A percentile compares a stretch with the other conserved stretches of the same genome.
These are phyloP conservation scores for Lycaon pictus DNA, from an alignment of 2,113 vertebrate genomes.

Conservation along the genomic window DNA sequence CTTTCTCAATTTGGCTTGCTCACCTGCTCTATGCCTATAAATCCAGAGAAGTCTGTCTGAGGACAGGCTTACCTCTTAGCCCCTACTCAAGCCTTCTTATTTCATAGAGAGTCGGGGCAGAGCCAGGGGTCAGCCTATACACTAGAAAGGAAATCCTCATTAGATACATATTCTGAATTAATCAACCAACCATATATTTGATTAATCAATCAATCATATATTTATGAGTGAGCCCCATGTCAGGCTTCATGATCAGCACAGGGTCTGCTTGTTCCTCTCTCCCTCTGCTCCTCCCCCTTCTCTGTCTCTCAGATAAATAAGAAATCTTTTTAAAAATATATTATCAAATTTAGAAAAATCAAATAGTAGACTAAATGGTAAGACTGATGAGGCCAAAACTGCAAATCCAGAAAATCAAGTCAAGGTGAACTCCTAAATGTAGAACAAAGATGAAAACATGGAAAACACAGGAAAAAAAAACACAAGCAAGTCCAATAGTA, in stretches of 20 bases:
- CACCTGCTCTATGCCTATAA: constrained; percentile 38
- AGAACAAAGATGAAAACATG: constrained; percentile 14
- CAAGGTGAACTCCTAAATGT: constrained; percentile 24
- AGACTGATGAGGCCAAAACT: background rate
- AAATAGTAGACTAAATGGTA: background rate
- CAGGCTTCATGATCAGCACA: background rate
- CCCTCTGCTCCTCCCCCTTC: background rate
- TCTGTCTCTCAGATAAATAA: background rate
- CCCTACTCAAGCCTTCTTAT: background rate
- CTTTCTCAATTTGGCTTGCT: background rate
- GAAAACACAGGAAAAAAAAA: background rate
- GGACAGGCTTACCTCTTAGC: background rate
- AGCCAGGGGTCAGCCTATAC: background rate
- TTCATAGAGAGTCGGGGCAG: background rate
- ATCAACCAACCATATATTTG: background rate
- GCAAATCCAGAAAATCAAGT: constrained; percentile 10
- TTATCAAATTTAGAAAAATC: background rate
- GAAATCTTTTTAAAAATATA: background rate
- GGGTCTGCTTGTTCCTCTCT: background rate
- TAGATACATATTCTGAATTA: background rate
- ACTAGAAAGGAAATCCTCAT: background rate
- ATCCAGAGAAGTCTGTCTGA: background rate
- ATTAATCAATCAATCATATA: too few relatives aligned
- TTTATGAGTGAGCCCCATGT: too few relatives aligned
- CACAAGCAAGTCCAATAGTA: background rate